These are phyloP conservation scores for Bostrychus sinensis DNA, from an alignment of 2,113 vertebrate species.

Conservation along the genomic window DNA sequence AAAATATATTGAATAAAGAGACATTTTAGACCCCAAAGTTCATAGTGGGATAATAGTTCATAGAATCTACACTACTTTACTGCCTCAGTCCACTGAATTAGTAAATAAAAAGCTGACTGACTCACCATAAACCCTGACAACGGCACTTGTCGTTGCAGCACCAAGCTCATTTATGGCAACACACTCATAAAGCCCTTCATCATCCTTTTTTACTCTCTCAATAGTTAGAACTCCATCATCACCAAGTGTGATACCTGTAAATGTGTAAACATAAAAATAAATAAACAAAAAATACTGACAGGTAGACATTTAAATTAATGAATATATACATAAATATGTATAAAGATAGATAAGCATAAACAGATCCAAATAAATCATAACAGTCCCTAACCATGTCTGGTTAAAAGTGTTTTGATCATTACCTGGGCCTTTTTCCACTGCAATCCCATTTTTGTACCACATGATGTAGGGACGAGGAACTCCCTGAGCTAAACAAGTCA, in stretches of 20 bases:
- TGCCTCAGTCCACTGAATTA: background rate
- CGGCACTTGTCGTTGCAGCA: conserved; percentile 79
- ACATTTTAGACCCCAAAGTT: conserved; percentile 10
- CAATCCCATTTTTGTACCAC: conserved; percentile 86
- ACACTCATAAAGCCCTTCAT: conserved; percentile 90
- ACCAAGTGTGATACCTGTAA: conserved; percentile 84
- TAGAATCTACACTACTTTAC: conserved; percentile 6
- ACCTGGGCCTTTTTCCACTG: conserved; percentile 84
- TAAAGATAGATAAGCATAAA: no score
- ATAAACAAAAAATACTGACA: background rate
- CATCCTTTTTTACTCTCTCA: conserved; percentile 90
- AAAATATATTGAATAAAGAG: conserved; percentile 31
- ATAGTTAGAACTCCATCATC: conserved; percentile 83
- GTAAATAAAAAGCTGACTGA: conserved; percentile 4
- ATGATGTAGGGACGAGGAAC: conserved; percentile 79
- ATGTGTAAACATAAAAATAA: conserved; percentile 12
- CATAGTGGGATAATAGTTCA: background rate
- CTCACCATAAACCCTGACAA: conserved; percentile 86
- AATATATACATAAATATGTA: no score
- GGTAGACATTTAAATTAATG: background rate
- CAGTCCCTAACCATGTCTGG: no score
- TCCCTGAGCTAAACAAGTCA: conserved; percentile 82
- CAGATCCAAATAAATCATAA: no score
- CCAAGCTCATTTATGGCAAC: conserved; percentile 83
- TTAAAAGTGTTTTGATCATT: conserved; percentile 17